Evolutionary conservation across 2,797 vertebrate species (phyloP).

Genomic region (Phoebastria nigripes): DNA sequence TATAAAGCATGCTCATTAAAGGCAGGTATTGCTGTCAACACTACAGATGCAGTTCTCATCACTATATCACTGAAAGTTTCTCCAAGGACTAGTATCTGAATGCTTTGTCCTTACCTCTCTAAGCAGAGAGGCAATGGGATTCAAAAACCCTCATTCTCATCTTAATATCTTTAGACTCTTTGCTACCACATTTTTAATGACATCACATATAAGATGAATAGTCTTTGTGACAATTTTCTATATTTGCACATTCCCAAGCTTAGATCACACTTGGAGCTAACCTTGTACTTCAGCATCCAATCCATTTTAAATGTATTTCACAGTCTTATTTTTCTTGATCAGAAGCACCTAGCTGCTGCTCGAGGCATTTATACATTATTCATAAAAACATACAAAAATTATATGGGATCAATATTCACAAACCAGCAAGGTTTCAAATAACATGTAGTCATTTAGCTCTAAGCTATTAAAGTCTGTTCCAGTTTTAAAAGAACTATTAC

Average conservation of each 20-base stretch:
- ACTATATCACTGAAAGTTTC: not conserved
- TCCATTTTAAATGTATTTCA: not conserved
- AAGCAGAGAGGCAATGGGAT: not conserved
- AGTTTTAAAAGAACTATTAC: conserved; percentile 41
- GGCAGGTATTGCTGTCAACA: not conserved
- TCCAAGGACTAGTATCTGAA: not conserved
- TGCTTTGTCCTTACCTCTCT: not conserved
- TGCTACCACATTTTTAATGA: not conserved
- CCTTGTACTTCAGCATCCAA: not conserved
- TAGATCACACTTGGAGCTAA: not conserved
- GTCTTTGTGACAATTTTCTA: not conserved
- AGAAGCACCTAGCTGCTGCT: conserved; percentile 19
- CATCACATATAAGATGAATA: not conserved
- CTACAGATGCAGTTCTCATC: not conserved
- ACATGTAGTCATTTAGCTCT: not conserved
- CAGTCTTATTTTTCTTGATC: conserved; percentile 18
- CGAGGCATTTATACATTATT: conserved; percentile 30
- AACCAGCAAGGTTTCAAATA: conserved; percentile 36
- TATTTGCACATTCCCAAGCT: not conserved
- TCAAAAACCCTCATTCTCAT: not conserved
- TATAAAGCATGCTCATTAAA: not conserved
- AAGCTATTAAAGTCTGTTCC: not conserved
- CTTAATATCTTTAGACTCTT: not conserved
- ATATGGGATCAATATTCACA: conserved; percentile 45
- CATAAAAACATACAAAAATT: conserved; percentile 25